phyloP scores from a whole-genome alignment of 1,140 invertebrate genomes.

The Trichoplusia ni region DNA sequence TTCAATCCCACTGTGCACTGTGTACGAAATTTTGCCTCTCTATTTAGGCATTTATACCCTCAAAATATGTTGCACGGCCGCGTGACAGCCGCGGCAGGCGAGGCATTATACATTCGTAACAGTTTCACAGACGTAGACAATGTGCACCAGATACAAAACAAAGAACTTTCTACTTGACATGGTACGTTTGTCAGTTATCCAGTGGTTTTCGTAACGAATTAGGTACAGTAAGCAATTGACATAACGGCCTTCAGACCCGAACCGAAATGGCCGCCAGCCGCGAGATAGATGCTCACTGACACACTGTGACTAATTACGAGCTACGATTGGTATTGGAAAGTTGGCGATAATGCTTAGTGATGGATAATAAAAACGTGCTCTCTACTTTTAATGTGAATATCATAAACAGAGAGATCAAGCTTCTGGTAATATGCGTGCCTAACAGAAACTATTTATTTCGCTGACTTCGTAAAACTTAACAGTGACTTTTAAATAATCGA shows the following conservation, averaged over 20 bases:
- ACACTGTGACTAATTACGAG: conserved; percentile 21
- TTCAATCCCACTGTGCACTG: too few relatives aligned
- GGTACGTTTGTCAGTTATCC: conserved; percentile 12
- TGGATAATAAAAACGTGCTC: conserved; percentile 4
- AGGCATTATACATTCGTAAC: conserved; percentile 18
- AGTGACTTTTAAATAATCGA: too few relatives aligned
- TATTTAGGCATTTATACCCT: too few relatives aligned
- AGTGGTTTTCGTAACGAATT: conserved; percentile 20
- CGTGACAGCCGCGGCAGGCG: neutral
- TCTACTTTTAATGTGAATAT: conserved; percentile 15
- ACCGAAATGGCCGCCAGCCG: conserved; percentile 1
- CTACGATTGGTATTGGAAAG: conserved; percentile 6
- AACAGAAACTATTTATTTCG: too few relatives aligned
- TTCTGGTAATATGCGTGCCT: neutral
- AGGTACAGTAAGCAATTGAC: conserved; percentile 21
- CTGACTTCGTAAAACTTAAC: too few relatives aligned
- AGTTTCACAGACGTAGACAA: conserved; percentile 3
- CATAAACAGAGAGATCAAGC: neutral
- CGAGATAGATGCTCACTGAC: neutral
- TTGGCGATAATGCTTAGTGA: neutral
- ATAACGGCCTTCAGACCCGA: conserved; percentile 29
- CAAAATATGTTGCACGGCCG: too few relatives aligned
- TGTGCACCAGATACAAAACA: conserved; percentile 9
- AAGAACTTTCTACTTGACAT: conserved; percentile 28
- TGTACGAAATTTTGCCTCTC: too few relatives aligned